Evolutionary conservation across 30 jellyfish, hydroid and myxozoan species (phyloP), one percentile per base, ranked within the genome.

Genomic region (Turritopsis rubra): DNA sequence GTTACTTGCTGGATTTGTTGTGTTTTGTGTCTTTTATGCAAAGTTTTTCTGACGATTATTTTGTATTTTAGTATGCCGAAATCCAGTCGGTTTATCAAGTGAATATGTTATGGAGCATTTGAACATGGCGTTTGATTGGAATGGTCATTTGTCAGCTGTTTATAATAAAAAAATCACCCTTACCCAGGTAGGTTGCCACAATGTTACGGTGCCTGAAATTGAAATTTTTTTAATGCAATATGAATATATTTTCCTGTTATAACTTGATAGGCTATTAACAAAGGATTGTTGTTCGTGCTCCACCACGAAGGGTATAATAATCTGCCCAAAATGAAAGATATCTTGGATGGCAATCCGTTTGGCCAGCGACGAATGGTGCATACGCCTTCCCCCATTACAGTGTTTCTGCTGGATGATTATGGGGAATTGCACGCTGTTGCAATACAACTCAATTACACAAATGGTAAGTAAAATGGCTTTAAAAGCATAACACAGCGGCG

Each of bases 351-450:
- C 3, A 85, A 92, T 79, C 83, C 84, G 13, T 73, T 28, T 20
- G 98, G 85, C 86, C 79, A 80, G 16, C 53, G 92, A 54, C 68
- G 16, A 7, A 72, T 86, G 87, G 21, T 53, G 71, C 26, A 81
- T 1, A 85, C 89, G 52, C 81, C 90, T 0, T 81, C 96, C 5
- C 98, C 98, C 1, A 86, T 92, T 23, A 91, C 87, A 18, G 53
- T 92, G 18, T 87, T 92, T 52, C 88, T 91, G 18, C 79, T 92
- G 24, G 75, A 53, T 8, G 96, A 86, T 28, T 65, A 52, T 7
- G 79, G 81, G 52, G 96, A 93, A 70, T 95, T 93, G 85, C 80
- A 86, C 80, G 84, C 80, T 29, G 96, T 80, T 25, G 99, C 99
- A 1, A 93, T 93, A 8, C 99, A 93, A 72, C 19, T 88, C 71